Percentiles rank a stretch among this genome's conserved stretches.
Conservation (phyloP, 2,888 invertebrate species). For the Adelphocoris suturalis region DNA sequence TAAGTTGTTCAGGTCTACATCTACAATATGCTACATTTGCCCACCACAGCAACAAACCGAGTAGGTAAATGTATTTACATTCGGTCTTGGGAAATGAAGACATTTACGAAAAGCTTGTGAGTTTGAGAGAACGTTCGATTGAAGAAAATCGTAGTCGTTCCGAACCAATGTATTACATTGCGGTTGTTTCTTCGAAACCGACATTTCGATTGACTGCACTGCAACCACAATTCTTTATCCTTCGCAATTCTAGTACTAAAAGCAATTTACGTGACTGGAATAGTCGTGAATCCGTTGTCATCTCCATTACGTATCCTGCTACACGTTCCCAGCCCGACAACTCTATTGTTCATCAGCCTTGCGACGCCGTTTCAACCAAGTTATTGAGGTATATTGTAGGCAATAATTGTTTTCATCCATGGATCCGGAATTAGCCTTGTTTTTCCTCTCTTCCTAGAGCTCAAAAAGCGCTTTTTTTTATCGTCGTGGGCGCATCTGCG, state of each 20-base stretch:
- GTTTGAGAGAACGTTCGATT: neutral
- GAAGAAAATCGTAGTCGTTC: neutral
- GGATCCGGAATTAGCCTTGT: neutral
- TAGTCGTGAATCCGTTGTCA: neutral
- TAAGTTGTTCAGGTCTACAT: no score
- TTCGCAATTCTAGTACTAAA: neutral
- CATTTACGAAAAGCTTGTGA: no score
- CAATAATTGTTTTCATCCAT: slow-evolving; percentile 23
- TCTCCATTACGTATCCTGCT: neutral
- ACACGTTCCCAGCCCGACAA: neutral
- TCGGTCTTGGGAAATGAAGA: no score
- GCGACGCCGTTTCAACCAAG: neutral
- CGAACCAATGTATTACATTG: neutral
- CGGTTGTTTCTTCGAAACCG: neutral
- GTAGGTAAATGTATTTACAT: no score
- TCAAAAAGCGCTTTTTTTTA: neutral
- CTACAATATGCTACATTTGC: no score
- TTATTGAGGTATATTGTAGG: slow-evolving; percentile 11
- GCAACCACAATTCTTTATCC: neutral
- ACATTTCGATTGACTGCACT: neutral
- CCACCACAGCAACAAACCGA: no score
- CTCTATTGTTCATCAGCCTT: slow-evolving; percentile 10
- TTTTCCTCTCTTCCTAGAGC: neutral
- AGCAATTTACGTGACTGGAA: neutral
- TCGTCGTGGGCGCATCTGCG: slow-evolving; percentile 26